Base-by-base conservation (phyloP, 2,888 invertebrate species). In the Syrista parreyssii region DNA sequence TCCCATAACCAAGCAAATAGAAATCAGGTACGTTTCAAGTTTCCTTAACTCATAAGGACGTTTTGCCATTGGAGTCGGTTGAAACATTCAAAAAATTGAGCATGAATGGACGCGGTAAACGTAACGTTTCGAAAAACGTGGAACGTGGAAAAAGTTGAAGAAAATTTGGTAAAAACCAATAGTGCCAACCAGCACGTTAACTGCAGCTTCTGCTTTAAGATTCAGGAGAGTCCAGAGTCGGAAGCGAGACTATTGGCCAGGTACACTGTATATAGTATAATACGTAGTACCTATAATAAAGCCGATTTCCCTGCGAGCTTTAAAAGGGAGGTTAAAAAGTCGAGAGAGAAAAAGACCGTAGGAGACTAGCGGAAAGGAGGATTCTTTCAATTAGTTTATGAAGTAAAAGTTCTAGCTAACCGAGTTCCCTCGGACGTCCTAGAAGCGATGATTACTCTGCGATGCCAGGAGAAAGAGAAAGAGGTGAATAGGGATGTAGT, bases 401-500 rank as follows among this genome's bases (percentile, higher is more conserved):
- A 71, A 71, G 71, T 71, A 23, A 30, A 71, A 71, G 71, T 71
- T 71, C 71, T n/a, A 71, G 71, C 33, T 71, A 71, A 71, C 71
- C 9, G 15, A 71, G 71, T 71, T 71, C 33, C 71, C 55, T 23
- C 55, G 55, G 55, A 55, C 55, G 55, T 55, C 55, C 23, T 32
- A 12, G 71, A 71, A 71, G 71, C 33, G 33, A 71, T 71, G 71
- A 71, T 71, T 71, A 71, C 71, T 71, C 71, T 34, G 31, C 33
- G 31, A 71, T 71, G 71, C 71, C 71, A 11, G 30, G 15, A 33
- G 33, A 12, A 23, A 9, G 23, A 55, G 55, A 6, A 55, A 55
- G 55, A 55, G 23, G 55, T 23, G 55, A 55, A 31, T 33, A 23
- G 32, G 71, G 32, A 33, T 71, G 12, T 12, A 31, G 32, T 12